Base-by-base conservation (phyloP, 2,113 vertebrate genomes). In the Gyps fulvus region DNA sequence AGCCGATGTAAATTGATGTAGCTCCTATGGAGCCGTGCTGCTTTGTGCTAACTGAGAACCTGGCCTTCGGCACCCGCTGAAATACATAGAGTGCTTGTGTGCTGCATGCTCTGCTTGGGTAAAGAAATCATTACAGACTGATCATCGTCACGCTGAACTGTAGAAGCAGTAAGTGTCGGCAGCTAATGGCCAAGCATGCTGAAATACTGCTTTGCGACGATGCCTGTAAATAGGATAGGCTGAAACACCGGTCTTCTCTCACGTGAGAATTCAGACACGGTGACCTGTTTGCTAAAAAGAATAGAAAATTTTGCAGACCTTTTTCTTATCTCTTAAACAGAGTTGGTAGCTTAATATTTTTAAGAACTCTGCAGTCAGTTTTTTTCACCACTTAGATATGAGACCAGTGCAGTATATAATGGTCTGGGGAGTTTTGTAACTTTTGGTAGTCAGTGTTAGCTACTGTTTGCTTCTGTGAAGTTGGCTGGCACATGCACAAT, bases 21-120 rank as follows among this genome's bases (percentile, higher is more conserved):
- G 97, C 96, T 96, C 94, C 97, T 55, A 25, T 93, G 95, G 96
- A 97, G 97, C 94, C 2, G 0, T 83, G 93, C 87, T 95, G 95
- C 95, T 95, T 43, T 2, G 8, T 6, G 87, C 54, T 13, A 43
- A 19, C 88, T 27, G 82, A 81, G 87, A 65, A 38, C 2, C 23
- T 55, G 69, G 67, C 85, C 16, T 7, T 52, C 0, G 57, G 78
- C 83, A 76, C 97, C 94, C 5, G 25, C 94, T 29, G 74, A 73
- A 69, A 54, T 31, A 54, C 3, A 1, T 16, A 9, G 72, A 42
- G 77, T 2, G 22, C 79, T 86, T n/a, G n/a, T 5, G 58, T 78
- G 69, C 87, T 95, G 81, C 71, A 25, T 72, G 94, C 95, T 94
- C 82, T 91, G 96, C 92, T 96, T 14, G 42, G 82, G 79, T 29